phyloP scores from a whole-genome alignment of 2,113 vertebrate species.

The Acrocephalus arundinaceus region DNA sequence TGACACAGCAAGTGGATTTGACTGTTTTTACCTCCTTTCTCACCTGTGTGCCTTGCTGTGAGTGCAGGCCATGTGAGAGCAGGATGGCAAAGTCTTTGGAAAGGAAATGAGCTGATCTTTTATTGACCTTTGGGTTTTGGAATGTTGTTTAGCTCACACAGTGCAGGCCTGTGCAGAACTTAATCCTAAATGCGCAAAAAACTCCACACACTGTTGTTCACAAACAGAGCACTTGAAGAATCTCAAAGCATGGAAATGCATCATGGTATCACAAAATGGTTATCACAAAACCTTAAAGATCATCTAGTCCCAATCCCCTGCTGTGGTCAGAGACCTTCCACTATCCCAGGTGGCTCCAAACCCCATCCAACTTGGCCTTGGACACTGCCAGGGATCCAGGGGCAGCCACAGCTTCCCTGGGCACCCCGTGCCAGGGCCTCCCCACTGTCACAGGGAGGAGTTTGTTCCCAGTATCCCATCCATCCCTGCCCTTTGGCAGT shows the following conservation, averaged over 20 bases:
- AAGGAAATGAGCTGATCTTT: background rate
- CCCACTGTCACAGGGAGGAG: accelerated
- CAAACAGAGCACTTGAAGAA: background rate
- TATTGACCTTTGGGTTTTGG: background rate
- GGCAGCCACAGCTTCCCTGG: background rate
- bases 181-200: background rate
- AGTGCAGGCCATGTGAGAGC: background rate
- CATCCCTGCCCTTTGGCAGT: background rate
- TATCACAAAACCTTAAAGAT: background rate
- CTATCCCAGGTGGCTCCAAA: background rate
- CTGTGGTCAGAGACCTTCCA: background rate
- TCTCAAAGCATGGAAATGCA: background rate
- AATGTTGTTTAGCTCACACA: background rate
- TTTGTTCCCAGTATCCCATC: background rate
- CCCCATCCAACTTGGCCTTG: background rate
- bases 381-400: background rate
- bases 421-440: background rate
- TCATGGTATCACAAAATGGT: background rate
- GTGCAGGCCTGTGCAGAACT: background rate
- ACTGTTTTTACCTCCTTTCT: background rate
- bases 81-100: background rate
- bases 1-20: background rate
- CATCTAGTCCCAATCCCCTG: background rate
- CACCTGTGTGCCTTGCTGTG: background rate
- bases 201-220: accelerated